Conservation (phyloP, 92 coral and sea anemone species). For the Galaxea fascicularis region DNA sequence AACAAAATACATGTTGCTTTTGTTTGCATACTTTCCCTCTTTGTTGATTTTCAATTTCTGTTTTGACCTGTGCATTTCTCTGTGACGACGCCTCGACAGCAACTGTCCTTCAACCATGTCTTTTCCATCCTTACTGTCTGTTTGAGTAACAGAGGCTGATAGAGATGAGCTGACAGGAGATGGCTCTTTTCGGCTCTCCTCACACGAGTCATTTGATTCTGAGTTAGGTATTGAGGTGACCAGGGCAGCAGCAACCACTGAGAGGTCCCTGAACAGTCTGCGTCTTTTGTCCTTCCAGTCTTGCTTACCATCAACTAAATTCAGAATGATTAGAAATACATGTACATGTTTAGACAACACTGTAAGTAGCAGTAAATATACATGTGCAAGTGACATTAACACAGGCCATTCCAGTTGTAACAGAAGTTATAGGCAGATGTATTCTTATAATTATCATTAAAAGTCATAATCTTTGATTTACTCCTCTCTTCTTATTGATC, state of each 20-base stretch:
- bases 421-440: too few relatives aligned
- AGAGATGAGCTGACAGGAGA: conserved; percentile 19
- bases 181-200: conserved; percentile 63
- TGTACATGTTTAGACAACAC: neutral
- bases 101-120: conserved; percentile 61
- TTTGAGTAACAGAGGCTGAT: conserved; percentile 12
- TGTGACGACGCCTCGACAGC: conserved; percentile 56
- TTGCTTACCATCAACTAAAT: conserved; percentile 59
- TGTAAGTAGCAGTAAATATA: too few relatives aligned
- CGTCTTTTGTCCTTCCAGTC: conserved; percentile 63
- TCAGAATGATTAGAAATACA: neutral
- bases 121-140: conserved; percentile 35
- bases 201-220: conserved; percentile 78
- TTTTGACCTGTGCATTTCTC: conserved; percentile 54
- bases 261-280: conserved; percentile 74
- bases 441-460: too few relatives aligned
- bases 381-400: too few relatives aligned
- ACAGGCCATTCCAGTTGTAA: too few relatives aligned
- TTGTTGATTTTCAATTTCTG: conserved; percentile 52
- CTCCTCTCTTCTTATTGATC: too few relatives aligned
- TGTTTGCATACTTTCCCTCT: conserved; percentile 52
- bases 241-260: conserved; percentile 87
- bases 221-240: conserved; percentile 55
- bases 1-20: conserved; percentile 85
- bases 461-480: too few relatives aligned